Base-by-base conservation (phyloP, 2,888 invertebrate genomes). In the Thelaira solivaga region DNA sequence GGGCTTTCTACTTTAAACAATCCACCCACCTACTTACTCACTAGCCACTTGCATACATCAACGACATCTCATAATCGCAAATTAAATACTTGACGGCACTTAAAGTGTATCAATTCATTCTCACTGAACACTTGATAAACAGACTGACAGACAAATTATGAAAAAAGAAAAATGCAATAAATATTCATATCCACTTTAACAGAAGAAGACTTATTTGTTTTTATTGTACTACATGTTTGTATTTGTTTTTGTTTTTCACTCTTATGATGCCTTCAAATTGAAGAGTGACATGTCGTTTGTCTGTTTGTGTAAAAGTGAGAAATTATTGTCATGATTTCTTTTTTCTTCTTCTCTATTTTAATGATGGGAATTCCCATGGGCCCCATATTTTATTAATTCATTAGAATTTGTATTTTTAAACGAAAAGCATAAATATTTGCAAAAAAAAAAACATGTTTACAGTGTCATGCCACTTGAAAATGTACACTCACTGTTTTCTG, bases 81-180 rank as follows among this genome's bases (percentile, higher is more conserved):
- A 64, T 59, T 64, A 65, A 57, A 57, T 36, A 49, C 49, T 65
- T 73, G 73, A 65, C 65, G 73, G 51, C 73, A 65, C 65, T 73
- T 73, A 53, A 73, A 73, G 49, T 59, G 65, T 73, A 65, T 59
- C 65, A 64, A 62, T 72, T 55, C 26, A 36, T 45, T 39, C 47
- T 45, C 47, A 55, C 26, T 72, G 13, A 55, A 39, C 43, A 47
- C n/a, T 72, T 55, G 55, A 62, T 69, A 61, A n/a, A n/a, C n/a
- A n/a, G 51, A 13, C 16, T 11, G 31, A 31, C 55, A 22, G 64
- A 55, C 62, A 72, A 55, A 64, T 72, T 72, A 47, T 47, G 16
- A 64, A 8, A 45, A 64, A 72, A n/a, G n/a, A 45, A 62, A n/a
- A 34, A 20, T 31, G 0, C 11, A 29, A 29, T 29, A 20, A 16